Conservation (phyloP, 2,888 invertebrate genomes). For the Ecdyonurus torrentis region DNA sequence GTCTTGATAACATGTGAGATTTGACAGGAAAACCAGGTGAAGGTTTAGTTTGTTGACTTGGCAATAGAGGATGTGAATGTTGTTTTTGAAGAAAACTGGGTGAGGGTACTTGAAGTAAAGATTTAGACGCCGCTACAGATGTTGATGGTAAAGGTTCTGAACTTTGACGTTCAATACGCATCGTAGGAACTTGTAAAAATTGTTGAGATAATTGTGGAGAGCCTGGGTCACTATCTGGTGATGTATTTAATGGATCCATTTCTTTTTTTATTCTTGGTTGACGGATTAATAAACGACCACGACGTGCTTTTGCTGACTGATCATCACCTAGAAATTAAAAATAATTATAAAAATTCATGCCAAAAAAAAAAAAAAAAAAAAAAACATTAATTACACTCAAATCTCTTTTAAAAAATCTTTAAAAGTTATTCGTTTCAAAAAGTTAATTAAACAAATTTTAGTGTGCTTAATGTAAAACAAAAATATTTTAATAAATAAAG, state of each 20-base stretch:
- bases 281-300: conserved; percentile 44
- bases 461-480: no score
- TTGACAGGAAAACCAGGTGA: conserved; percentile 10
- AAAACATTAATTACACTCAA: no score
- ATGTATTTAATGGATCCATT: conserved; percentile 28
- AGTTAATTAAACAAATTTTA: no score
- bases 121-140: conserved; percentile 6
- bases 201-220: background rate
- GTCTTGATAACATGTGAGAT: conserved; percentile 6
- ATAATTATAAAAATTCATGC: background rate
- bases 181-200: background rate
- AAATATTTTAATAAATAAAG: no score
- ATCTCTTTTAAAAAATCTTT: no score
- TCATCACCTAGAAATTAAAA: background rate
- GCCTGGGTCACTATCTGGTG: conserved; percentile 23
- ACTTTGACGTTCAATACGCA: conserved; percentile 10
- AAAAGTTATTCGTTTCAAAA: no score
- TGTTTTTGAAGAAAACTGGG: conserved; percentile 29
- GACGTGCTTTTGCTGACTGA: conserved; percentile 23
- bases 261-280: conserved; percentile 50
- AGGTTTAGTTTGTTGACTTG: conserved; percentile 30
- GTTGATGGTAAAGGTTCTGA: conserved; percentile 37
- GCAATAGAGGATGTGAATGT: conserved; percentile 45
- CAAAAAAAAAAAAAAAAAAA: no score
- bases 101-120: conserved; percentile 8